phyloP scores from a whole-genome alignment of 2,797 vertebrate species.

The Cossypha dichroa region DNA sequence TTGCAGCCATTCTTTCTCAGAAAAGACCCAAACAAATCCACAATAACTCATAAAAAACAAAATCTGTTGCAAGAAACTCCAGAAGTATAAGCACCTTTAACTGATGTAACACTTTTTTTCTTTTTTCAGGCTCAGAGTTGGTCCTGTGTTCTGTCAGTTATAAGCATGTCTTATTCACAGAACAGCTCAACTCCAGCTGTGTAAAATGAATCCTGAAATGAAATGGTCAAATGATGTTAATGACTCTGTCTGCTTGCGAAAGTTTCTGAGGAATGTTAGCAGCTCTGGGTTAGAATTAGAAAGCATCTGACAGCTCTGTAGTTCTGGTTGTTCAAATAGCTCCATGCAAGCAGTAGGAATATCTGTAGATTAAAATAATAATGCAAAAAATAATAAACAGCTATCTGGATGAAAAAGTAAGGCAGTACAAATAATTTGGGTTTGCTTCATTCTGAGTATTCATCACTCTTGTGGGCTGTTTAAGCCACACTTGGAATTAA shows the following conservation, averaged over 20 bases:
- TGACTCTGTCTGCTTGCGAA: not conserved
- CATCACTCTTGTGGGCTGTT: constrained; percentile 47
- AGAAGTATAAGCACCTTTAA: not conserved
- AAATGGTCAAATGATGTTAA: constrained; percentile 64
- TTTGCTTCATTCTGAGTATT: constrained; percentile 20
- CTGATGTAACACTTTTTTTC: not conserved
- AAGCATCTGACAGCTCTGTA: not conserved
- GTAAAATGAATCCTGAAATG: constrained; percentile 53
- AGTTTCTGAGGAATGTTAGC: constrained; percentile 57
- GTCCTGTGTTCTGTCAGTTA: constrained; percentile 39
- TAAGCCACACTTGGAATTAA: constrained; percentile 39
- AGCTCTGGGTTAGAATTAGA: not conserved
- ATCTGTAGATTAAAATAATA: constrained; percentile 40
- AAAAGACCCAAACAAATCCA: not conserved
- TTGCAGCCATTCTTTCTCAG: not conserved
- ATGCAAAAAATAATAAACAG: constrained; percentile 20
- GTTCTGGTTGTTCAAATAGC: constrained; percentile 23
- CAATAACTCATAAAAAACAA: not conserved
- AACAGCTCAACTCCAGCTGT: constrained; percentile 41
- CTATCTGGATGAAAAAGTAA: constrained; percentile 30
- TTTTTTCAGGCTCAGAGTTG: not conserved
- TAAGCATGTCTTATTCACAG: not conserved
- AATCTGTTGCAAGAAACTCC: not conserved
- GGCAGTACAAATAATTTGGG: not conserved
- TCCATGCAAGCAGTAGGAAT: not conserved